These are phyloP conservation scores for Macquaria ambigua DNA, from an alignment of 2,113 vertebrate genomes.

Conservation along the genomic window DNA sequence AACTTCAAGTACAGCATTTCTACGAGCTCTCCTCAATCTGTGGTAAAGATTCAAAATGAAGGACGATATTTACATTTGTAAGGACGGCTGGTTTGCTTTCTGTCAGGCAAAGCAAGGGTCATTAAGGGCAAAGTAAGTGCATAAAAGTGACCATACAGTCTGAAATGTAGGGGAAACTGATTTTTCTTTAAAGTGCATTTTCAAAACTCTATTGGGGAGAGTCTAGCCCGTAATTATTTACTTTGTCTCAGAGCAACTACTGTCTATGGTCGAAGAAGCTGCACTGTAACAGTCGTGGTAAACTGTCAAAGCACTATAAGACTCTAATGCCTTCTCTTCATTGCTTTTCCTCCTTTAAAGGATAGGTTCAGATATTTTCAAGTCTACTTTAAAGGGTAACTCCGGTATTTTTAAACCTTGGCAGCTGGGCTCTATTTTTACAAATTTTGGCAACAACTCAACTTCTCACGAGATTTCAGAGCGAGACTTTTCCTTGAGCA, in stretches of 20 bases:
- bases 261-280: constrained; percentile 3
- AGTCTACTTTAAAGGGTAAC: not conserved
- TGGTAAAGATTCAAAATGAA: constrained; percentile 28
- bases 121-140: constrained; percentile 60
- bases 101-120: constrained; percentile 39
- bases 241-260: constrained; percentile 5
- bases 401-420: no score
- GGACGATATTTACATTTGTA: constrained; percentile 54
- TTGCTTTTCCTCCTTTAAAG: not conserved
- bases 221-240: constrained; percentile 15
- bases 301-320: constrained; percentile 10
- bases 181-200: constrained; percentile 76
- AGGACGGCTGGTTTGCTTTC: constrained; percentile 40
- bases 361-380: not conserved
- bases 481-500: no score
- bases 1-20: constrained; percentile 61
- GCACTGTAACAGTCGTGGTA: constrained; percentile 7
- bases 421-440: no score
- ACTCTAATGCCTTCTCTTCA: not conserved
- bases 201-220: constrained; percentile 43
- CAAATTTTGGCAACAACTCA: no score
- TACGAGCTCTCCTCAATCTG: constrained; percentile 32
- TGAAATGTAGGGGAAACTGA: constrained; percentile 73
- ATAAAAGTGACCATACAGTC: constrained; percentile 52
- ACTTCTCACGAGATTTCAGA: no score